Evolutionary conservation across 2,888 invertebrate genomes (phyloP).

Genomic region (Isoperla grammatica): DNA sequence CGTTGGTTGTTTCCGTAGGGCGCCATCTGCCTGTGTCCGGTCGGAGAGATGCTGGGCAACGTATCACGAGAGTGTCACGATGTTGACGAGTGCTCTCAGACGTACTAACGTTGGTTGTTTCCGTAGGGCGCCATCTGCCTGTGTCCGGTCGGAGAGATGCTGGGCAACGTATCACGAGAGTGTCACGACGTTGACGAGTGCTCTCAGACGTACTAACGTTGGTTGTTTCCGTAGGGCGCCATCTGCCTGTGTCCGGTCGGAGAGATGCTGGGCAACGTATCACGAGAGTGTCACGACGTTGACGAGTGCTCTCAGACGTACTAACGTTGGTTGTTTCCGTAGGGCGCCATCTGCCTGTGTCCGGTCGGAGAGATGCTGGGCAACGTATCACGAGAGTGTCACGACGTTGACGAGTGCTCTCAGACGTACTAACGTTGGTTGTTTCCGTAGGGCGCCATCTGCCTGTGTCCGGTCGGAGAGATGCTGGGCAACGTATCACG

Average conservation of each 20-base stretch:
- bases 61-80: constrained; percentile 71
- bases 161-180: constrained; percentile 60
- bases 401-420: constrained; percentile 87
- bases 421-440: too few relatives aligned
- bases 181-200: constrained; percentile 87
- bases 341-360: constrained; percentile 85
- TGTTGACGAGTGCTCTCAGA: constrained; percentile 88
- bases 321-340: too few relatives aligned
- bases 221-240: constrained; percentile 73
- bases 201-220: constrained; percentile 87
- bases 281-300: constrained; percentile 67
- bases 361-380: constrained; percentile 79
- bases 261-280: constrained; percentile 66
- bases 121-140: constrained; percentile 78
- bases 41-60: constrained; percentile 70
- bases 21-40: constrained; percentile 84
- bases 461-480: constrained; percentile 86
- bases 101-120: too few relatives aligned
- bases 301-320: constrained; percentile 94
- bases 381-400: constrained; percentile 61
- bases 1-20: too few relatives aligned
- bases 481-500: constrained; percentile 61
- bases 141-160: constrained; percentile 82
- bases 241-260: constrained; percentile 87
- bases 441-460: constrained; percentile 77